Conservation (phyloP, 2,888 invertebrate genomes). For the Chloroclysta siterata region DNA sequence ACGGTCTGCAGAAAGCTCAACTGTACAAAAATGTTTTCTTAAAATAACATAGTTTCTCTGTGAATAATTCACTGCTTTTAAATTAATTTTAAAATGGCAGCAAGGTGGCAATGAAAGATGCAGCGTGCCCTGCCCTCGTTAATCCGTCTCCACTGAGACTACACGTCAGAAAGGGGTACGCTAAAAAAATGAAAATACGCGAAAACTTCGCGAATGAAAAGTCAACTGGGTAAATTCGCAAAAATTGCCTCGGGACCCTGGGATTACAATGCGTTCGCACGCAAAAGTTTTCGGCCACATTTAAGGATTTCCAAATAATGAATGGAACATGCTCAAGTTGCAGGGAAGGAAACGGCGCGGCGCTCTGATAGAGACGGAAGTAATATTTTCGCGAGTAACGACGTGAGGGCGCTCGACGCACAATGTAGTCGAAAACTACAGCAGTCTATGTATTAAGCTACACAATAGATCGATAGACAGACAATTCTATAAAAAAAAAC, state of each 20-base stretch:
- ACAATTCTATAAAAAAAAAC: neutral
- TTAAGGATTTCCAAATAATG: conserved; percentile 33
- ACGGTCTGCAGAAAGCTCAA: neutral
- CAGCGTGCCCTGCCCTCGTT: conserved; percentile 52
- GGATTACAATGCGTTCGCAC: conserved; percentile 40
- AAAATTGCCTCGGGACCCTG: conserved; percentile 68
- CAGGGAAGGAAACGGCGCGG: conserved; percentile 27
- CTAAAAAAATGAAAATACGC: conserved; percentile 45
- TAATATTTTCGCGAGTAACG: conserved; percentile 29
- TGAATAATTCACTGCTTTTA: conserved; percentile 25
- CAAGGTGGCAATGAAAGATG: conserved; percentile 50
- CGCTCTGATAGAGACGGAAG: conserved; percentile 26
- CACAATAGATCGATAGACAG: neutral
- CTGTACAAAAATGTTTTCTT: no score
- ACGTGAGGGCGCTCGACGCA: conserved; percentile 17
- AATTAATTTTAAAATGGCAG: conserved; percentile 41
- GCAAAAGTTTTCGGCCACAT: conserved; percentile 31
- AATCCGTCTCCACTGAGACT: conserved; percentile 48
- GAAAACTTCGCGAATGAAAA: conserved; percentile 56
- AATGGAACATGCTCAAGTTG: conserved; percentile 24
- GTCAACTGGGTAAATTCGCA: conserved; percentile 66
- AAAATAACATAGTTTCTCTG: conserved; percentile 10
- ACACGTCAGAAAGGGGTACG: conserved; percentile 39
- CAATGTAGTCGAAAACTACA: conserved; percentile 5
- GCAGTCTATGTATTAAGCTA: neutral